Conservation (phyloP, 2,888 invertebrate species). For the Aporophyla lueneburgensis region DNA sequence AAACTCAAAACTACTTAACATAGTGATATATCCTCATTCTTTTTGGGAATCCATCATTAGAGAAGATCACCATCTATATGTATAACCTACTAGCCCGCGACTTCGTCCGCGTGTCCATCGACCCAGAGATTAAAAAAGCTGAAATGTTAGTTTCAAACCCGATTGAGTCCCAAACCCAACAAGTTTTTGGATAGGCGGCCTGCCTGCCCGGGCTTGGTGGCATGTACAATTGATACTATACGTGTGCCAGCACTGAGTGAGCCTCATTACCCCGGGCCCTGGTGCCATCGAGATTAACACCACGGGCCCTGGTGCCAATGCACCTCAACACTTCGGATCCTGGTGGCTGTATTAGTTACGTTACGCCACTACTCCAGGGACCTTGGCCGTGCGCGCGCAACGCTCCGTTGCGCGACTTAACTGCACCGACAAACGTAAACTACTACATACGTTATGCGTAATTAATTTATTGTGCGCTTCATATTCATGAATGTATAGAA, state of each 20-base stretch:
- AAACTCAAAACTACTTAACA: no score
- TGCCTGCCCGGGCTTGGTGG: background rate
- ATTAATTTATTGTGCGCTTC: constrained; percentile 39
- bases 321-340: no score
- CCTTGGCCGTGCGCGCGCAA: constrained; percentile 73
- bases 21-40: no score
- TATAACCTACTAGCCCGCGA: no score
- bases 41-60: no score
- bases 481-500: constrained; percentile 33
- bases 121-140: no score
- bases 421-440: constrained; percentile 39
- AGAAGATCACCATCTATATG: no score
- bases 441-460: constrained; percentile 25
- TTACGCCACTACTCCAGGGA: constrained; percentile 19
- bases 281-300: background rate
- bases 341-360: background rate
- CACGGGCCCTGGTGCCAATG: no score
- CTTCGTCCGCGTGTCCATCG: no score
- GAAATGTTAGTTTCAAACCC: background rate
- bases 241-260: background rate
- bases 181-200: background rate
- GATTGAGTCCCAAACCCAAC: background rate
- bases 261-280: no score
- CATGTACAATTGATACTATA: background rate
- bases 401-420: constrained; percentile 68